Evolutionary conservation across 2,113 vertebrate species (phyloP).

Genomic region (Taxidea taxus): DNA sequence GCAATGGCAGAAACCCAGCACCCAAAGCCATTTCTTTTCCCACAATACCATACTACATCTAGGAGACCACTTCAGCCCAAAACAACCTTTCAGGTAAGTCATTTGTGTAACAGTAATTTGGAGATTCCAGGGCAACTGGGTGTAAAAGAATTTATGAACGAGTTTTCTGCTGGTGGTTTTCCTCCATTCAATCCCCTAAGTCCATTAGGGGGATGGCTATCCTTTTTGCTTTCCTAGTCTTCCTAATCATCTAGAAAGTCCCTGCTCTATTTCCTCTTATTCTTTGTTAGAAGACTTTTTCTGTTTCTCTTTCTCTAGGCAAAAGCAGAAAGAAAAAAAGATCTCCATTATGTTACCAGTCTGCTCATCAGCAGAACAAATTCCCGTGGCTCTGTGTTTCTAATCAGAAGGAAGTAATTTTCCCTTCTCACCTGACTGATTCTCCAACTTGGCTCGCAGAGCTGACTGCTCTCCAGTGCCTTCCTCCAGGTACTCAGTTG

Average conservation of each 20-base stretch:
- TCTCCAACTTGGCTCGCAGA: slow-evolving; percentile 15
- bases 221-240: slow-evolving; percentile 41
- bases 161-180: background rate
- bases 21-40: background rate
- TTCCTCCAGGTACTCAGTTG: background rate
- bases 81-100: background rate
- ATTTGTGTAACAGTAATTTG: background rate
- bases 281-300: background rate
- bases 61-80: background rate
- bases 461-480: background rate
- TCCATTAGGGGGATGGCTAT: slow-evolving; percentile 32
- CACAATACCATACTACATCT: background rate
- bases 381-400: slow-evolving; percentile 40
- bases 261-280: slow-evolving; percentile 50
- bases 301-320: background rate
- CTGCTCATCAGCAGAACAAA: slow-evolving; percentile 58
- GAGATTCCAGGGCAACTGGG: background rate
- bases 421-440: slow-evolving; percentile 54
- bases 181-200: background rate
- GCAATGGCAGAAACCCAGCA: background rate
- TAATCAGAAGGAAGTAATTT: slow-evolving; percentile 67
- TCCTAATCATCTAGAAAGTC: slow-evolving; percentile 50
- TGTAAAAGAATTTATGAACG: background rate
- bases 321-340: background rate
- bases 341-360: background rate